Evolutionary conservation across 2,797 vertebrate genomes (phyloP).

Genomic region (Melanotaenia pygmaea): DNA sequence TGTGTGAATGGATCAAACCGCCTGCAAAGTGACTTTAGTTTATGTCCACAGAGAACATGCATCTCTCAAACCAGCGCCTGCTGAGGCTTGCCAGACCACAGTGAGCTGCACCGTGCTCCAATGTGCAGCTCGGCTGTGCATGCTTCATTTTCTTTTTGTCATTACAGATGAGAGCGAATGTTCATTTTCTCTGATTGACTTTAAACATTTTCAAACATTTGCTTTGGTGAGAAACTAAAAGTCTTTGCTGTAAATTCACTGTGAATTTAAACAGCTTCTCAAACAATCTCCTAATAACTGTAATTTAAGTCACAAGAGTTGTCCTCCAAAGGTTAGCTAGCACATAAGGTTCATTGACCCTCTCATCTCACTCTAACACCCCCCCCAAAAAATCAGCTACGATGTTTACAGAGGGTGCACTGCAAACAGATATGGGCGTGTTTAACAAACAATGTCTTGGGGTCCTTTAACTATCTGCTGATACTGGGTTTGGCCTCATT

Average conservation of each 20-base stretch:
- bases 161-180: conserved; percentile 14
- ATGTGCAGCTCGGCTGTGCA: not conserved
- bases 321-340: not conserved
- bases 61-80: conserved; percentile 28
- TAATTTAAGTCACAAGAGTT: not conserved
- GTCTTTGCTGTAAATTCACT: not conserved
- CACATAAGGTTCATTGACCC: not conserved
- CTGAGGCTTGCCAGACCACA: conserved; percentile 43
- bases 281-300: not conserved
- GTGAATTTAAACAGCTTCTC: not conserved
- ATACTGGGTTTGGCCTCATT: no score
- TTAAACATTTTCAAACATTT: conserved; percentile 10
- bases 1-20: conserved; percentile 22
- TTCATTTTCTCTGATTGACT: conserved; percentile 8
- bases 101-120: conserved; percentile 16
- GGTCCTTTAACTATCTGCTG: no score
- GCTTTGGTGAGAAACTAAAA: conserved; percentile 2
- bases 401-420: no score
- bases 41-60: conserved; percentile 33
- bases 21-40: conserved; percentile 42
- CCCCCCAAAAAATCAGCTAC: no score
- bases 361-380: no score
- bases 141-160: conserved; percentile 7
- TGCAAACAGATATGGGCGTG: not conserved
- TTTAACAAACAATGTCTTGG: not conserved